Evolutionary conservation across 2,113 vertebrate genomes (phyloP), one percentile per base, ranked within the genome.

Genomic region (Morone chrysops): DNA sequence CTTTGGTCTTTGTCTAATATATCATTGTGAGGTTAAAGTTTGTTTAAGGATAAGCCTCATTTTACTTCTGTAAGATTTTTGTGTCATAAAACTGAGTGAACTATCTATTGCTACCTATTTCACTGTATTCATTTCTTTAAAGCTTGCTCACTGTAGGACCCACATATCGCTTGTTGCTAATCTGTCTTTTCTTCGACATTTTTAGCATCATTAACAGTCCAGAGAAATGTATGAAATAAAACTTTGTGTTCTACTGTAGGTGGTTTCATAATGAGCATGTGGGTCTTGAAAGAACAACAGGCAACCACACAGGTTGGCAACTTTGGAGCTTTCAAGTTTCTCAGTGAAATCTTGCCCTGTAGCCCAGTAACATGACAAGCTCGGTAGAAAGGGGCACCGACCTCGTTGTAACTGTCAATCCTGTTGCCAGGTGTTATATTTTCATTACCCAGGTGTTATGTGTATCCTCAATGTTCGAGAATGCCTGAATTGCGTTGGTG

Each of bases 391-490:
- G 14, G 9, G 59, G 25, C 14, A n/a, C 61, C 71, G 60, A 20
- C 70, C 57, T 79, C 2, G 59, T 75, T 61, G 53, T 77, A 78
- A 40, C 71, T 48, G 78, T 65, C 60, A 65, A 17, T 73, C 25
- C 18, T 51, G 41, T 54, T 60, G 53, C 61, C 40, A 61, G 70
- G 60, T 75, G 25, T 48, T 77, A 43, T 18, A 60, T 56, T 80
- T 78, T 57, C 36, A 80, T 80, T 71, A 79, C n/a, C 43, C 31
- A 66, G 25, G 72, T 70, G 51, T 73, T 75, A 85, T 70, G 25
- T 17, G 47, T 41, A 75, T 75, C 57, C 67, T 47, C 40, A 45
- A 8, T 78, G 68, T 6, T 76, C 3, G 7, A 62, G 41, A 84
- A 59, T 36, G 13, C 16, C 43, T 66, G 41, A 69, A 67, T 63